phyloP scores from a whole-genome alignment of 2,888 invertebrate genomes.

The Epinotia ramella region DNA sequence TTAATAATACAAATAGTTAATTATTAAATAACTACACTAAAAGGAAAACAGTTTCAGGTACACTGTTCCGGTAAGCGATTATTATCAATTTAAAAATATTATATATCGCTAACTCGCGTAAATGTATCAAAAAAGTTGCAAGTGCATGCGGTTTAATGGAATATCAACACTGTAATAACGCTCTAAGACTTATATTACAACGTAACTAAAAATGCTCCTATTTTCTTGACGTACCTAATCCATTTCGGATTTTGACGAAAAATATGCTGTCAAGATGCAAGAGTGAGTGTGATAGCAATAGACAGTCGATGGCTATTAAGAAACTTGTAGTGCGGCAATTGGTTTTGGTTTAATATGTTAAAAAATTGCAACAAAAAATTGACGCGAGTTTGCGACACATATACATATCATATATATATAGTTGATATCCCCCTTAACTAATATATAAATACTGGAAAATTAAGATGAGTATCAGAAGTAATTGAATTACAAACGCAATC shows the following conservation, averaged over 20 bases:
- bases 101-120: background rate
- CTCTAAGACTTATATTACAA: no score
- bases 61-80: slow-evolving; percentile 51
- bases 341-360: background rate
- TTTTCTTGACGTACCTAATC: no score
- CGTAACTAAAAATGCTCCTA: background rate
- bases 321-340: background rate
- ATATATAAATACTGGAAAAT: slow-evolving; percentile 26
- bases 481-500: background rate
- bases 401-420: background rate
- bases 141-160: background rate
- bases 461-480: slow-evolving; percentile 32
- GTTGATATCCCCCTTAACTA: background rate
- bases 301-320: no score
- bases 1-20: slow-evolving; percentile 42
- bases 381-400: slow-evolving; percentile 2
- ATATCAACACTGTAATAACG: background rate
- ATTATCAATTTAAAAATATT: slow-evolving; percentile 10
- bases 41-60: slow-evolving; percentile 58
- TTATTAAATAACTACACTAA: slow-evolving; percentile 45
- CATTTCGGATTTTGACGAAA: no score
- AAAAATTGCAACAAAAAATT: background rate
- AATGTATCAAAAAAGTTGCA: background rate
- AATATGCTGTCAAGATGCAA: no score
- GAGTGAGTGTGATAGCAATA: no score